Evolutionary conservation across 1,140 invertebrate genomes (phyloP), one percentile per base, ranked within the genome.

Genomic region (Brachionus angularis): DNA sequence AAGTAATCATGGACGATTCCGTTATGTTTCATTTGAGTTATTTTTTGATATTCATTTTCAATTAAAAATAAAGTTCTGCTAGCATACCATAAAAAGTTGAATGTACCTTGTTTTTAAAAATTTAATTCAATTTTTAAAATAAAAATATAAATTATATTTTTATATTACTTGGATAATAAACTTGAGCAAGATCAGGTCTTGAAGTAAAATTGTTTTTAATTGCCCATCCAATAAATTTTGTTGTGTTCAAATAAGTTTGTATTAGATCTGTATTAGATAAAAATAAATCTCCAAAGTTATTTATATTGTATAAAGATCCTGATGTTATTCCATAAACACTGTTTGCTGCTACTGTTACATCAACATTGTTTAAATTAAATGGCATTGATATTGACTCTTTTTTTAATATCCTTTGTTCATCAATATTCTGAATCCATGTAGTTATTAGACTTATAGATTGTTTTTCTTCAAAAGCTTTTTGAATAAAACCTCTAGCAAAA

Each of bases 111-210:
- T n/a, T n/a, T n/a, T n/a, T n/a, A n/a, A n/a, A n/a, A n/a, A n/a
- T n/a, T n/a, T n/a, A n/a, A n/a, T n/a, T n/a, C n/a, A n/a, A n/a
- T n/a, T n/a, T n/a, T n/a, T n/a, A n/a, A n/a, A n/a, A n/a, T n/a
- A n/a, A n/a, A n/a, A n/a, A n/a, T n/a, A n/a, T n/a, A n/a, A n/a
- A n/a, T n/a, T n/a, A n/a, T n/a, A n/a, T n/a, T n/a, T n/a, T n/a
- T n/a, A n/a, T n/a, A n/a, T n/a, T n/a, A n/a, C 77, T 78, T 0
- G 78, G 78, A 62, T 79, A 79, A 47, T 79, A 79, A 0, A 76
- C 75, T 52, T 78, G 62, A 2, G 77, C 78, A 8, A 79, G 73
- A 67, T 79, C 77, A 23, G 75, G 75, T 33, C 77, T 73, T 10
- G 53, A 52, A 3, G 72, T 74, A 46, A 79, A 75, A 18, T 76